Evolutionary conservation across 2,888 invertebrate genomes (phyloP).

Genomic region (Diloba caeruleocephala): DNA sequence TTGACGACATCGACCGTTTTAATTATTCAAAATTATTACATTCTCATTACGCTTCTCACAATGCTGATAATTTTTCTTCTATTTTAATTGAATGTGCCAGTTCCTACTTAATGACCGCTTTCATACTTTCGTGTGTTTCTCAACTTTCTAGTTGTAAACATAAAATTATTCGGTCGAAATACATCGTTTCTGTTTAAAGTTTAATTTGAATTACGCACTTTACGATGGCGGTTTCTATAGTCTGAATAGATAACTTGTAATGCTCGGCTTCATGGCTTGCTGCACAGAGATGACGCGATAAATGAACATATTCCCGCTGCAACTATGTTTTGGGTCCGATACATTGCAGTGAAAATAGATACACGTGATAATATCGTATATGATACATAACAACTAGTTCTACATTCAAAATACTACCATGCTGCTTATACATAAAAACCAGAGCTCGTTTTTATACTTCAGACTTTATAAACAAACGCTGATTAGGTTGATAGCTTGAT

Average conservation of each 20-base stretch:
- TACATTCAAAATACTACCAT: neutral
- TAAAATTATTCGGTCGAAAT: slow-evolving; percentile 61
- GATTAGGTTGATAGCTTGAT: no score
- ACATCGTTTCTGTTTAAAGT: slow-evolving; percentile 54
- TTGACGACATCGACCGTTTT: slow-evolving; percentile 50
- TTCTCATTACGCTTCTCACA: slow-evolving; percentile 61
- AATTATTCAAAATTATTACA: slow-evolving; percentile 58
- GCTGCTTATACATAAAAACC: no score
- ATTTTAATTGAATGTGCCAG: slow-evolving; percentile 69
- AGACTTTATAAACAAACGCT: no score
- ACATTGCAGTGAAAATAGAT: slow-evolving; percentile 25
- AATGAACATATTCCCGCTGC: slow-evolving; percentile 33
- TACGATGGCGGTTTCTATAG: slow-evolving; percentile 52
- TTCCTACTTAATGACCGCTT: slow-evolving; percentile 67
- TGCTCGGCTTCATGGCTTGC: slow-evolving; percentile 43
- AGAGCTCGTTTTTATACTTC: no score
- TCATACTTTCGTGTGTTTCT: slow-evolving; percentile 63
- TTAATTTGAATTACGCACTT: slow-evolving; percentile 54
- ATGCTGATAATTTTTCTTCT: slow-evolving; percentile 65
- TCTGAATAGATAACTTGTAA: slow-evolving; percentile 50
- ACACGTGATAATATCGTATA: slow-evolving; percentile 5
- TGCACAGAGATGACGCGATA: slow-evolving; percentile 53
- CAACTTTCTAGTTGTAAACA: slow-evolving; percentile 82
- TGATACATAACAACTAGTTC: slow-evolving; percentile 11
- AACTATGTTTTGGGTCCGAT: slow-evolving; percentile 47